Percentiles rank a stretch among this genome's conserved stretches.
These are phyloP conservation scores for Styela plicata DNA, from an alignment of 23 tunicate genomes.

Conservation along the genomic window DNA sequence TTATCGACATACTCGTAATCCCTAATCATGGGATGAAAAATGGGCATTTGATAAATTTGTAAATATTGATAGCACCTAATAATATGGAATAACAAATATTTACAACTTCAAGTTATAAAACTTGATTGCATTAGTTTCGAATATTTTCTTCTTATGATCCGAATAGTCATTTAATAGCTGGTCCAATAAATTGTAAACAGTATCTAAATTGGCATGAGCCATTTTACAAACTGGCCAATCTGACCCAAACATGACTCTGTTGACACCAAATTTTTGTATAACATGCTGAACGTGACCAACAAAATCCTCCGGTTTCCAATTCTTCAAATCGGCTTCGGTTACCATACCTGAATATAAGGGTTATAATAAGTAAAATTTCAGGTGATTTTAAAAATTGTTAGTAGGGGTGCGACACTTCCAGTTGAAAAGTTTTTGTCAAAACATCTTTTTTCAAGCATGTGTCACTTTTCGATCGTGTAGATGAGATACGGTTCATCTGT, in stretches of 20 bases:
- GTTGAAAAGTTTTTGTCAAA: no score
- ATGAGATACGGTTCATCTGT: no score
- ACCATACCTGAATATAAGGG: constrained; percentile 73
- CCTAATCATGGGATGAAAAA: no score
- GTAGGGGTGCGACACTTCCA: no score
- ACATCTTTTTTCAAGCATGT: no score
- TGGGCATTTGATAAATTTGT: no score
- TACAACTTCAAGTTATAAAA: constrained; percentile 39
- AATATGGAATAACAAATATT: no score
- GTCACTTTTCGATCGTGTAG: no score
- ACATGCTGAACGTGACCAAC: constrained; percentile 76
- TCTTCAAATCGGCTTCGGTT: constrained; percentile 72
- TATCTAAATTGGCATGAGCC: constrained; percentile 62
- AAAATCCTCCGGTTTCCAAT: constrained; percentile 78
- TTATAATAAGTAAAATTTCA: no score
- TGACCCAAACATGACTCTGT: constrained; percentile 95
- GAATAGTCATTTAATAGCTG: constrained; percentile 32
- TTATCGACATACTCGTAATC: no score
- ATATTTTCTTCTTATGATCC: constrained; percentile 36
- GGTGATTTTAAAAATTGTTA: no score
- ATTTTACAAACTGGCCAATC: constrained; percentile 99
- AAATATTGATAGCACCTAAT: no score
- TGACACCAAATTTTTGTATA: constrained; percentile 61
- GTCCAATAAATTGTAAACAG: constrained; percentile 50
- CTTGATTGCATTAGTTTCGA: constrained; percentile 35